Evolutionary conservation across 2,888 invertebrate genomes (phyloP).

Genomic region (Hylaea fasciaria): DNA sequence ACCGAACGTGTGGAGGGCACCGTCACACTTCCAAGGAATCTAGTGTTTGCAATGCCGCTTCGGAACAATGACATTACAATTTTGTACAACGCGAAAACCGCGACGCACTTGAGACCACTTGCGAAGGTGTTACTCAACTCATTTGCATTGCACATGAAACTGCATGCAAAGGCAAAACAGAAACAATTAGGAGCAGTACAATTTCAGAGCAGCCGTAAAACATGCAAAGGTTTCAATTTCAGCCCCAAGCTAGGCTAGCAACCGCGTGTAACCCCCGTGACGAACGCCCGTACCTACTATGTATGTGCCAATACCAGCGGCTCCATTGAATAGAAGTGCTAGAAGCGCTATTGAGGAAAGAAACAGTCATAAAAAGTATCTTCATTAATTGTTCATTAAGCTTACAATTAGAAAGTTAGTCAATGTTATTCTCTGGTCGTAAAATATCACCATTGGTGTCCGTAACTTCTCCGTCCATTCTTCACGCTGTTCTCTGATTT

Average conservation of each 20-base stretch:
- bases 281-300: slow-evolving; percentile 21
- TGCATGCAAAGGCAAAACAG: background rate
- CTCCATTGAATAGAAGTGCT: background rate
- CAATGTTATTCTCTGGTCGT: too few species aligned
- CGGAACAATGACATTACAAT: slow-evolving; percentile 23
- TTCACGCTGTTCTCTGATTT: slow-evolving; percentile 14
- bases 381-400: too few species aligned
- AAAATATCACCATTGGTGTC: slow-evolving; percentile 7
- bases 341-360: background rate
- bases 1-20: slow-evolving; percentile 46
- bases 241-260: slow-evolving; percentile 3
- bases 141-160: too few species aligned
- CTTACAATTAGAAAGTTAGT: too few species aligned
- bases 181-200: background rate
- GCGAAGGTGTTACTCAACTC: too few species aligned
- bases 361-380: too few species aligned
- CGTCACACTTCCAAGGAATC: slow-evolving; percentile 12
- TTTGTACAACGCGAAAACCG: slow-evolving; percentile 2
- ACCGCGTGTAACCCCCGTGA: slow-evolving; percentile 12
- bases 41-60: slow-evolving; percentile 13
- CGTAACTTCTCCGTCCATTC: slow-evolving; percentile 17
- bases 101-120: background rate
- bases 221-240: background rate
- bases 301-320: slow-evolving; percentile 18
- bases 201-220: background rate